Percentiles rank a stretch among this genome's conserved stretches.
phyloP scores from a whole-genome alignment of 2,113 vertebrate species.

The Mobula birostris region DNA sequence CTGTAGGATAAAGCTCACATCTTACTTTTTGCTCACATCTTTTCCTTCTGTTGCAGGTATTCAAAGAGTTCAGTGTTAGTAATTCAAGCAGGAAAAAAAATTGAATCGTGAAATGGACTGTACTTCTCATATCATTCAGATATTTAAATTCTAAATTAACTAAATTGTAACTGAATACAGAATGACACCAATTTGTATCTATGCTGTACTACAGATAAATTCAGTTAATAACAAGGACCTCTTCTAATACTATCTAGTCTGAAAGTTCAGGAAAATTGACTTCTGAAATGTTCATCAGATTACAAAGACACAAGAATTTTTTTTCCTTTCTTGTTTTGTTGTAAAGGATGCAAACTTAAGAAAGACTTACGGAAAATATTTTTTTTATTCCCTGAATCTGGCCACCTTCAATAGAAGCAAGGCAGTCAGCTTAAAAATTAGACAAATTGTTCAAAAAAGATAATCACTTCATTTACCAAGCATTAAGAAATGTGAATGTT shows the following conservation, averaged over 20 bases:
- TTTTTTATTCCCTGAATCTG: not conserved
- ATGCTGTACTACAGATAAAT: not conserved
- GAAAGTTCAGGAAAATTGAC: not conserved
- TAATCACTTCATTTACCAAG: not conserved
- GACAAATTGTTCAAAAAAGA: not conserved
- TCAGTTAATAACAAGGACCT: not conserved
- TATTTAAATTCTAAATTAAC: slow-evolving; percentile 10
- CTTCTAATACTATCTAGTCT: not conserved
- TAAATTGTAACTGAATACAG: not conserved
- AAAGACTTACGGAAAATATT: not conserved
- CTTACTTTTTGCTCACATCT: not conserved
- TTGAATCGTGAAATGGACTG: not conserved
- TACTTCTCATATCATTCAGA: not conserved
- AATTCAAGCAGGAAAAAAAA: not conserved
- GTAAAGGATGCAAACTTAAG: not conserved
- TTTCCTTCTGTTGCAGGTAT: not conserved
- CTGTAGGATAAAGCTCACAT: not conserved
- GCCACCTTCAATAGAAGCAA: not conserved
- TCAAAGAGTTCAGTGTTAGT: not conserved
- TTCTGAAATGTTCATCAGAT: not conserved
- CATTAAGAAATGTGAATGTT: not conserved
- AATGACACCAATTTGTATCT: not conserved
- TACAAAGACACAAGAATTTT: not conserved
- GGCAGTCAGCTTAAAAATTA: not conserved
- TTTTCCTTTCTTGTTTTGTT: not conserved